Base-by-base conservation (phyloP, 2,797 vertebrate genomes). In the Australoheros facetus region DNA sequence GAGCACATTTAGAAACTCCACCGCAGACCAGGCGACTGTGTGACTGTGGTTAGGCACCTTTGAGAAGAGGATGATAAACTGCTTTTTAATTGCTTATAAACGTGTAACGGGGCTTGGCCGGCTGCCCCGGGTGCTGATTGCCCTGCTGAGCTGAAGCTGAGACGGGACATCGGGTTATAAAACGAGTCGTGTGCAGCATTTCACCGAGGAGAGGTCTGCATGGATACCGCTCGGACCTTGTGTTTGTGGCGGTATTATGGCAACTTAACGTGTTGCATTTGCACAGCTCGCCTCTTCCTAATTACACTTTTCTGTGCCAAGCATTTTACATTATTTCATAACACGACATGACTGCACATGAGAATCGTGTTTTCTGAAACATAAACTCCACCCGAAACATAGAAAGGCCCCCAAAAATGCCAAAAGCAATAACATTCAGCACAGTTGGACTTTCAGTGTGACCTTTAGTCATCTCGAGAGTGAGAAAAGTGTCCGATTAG, bases 41-140 rank as follows among this genome's bases (percentile, higher is more conserved):
- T 77, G 92, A 57, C 87, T 93, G 92, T 87, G 93, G 93, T 94
- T 90, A 90, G 89, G 91, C 92, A 93, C 91, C 92, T 94, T 82
- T 59, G 86, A 88, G 85, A 78, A 69, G 80, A 85, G 62, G 59
- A 85, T 87, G 87, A 93, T 89, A 86, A 95, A 94, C 92, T 1
- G 80, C 80, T 87, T 91, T 94, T 94, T 94, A 93, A 94, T 92
- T 90, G 89, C 88, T 87, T 85, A 84, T 92, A 91, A 92, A 91
- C 72, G 85, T 88, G 91, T 83, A 84, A 54, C 74, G 21, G 87
- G 83, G 77, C 79, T 64, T 81, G 84, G 87, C 79, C 32, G 60
- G 76, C 69, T 26, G 89, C 86, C 84, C 81, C 53, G 48, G 53
- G 23, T 39, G 73, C 89, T 90, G 89, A 89, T 90, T 86, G 83